Evolutionary conservation across 2,888 invertebrate species (phyloP), one percentile per base, ranked within the genome.

Genomic region (Ischnus inquisitorius): DNA sequence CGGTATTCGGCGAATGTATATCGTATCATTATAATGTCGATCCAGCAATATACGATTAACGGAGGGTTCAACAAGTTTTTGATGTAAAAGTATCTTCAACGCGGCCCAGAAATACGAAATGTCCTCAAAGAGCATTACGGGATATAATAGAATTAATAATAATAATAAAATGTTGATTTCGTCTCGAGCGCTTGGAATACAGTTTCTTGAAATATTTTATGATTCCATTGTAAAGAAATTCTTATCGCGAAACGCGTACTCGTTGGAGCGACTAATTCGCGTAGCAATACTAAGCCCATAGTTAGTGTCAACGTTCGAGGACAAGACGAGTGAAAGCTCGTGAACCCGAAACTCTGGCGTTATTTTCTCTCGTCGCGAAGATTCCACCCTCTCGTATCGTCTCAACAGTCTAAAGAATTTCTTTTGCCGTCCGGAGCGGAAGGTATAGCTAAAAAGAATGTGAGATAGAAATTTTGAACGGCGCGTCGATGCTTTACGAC

Each of bases 401-500:
- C 14, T n/a, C 25, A 22, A 57, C 22, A 34, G 28, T 25, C 4
- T 39, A 2, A n/a, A 60, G 19, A 46, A 67, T 71, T 34, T 62
- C 25, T 68, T 57, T 68, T 14, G 69, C 68, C 46, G 60, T 34
- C 25, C 62, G 19, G 72, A 39, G 39, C 51, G 71, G 25, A 65
- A 62, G 69, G 16, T 69, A 48, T 48, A 8, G 25, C 14, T 14
- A 2, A 34, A 25, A 48, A 57, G 39, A 60, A 41, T 46, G 25
- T 22, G 39, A 72, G 19, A 72, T 39, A 67, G 28, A 67, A 41
- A 39, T 25, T n/a, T 46, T 25, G 67, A 75, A 62, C 22, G 43
- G 25, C 28, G 75, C 79, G 48, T 76, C 51, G 60, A 68, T 76
- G 83, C 71, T 83, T 83, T 83, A 83, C 76, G 83, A 83, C 79